Evolutionary conservation across 2,797 vertebrate species (phyloP), one percentile per base, ranked within the genome.

Genomic region (Vultur gryphus): DNA sequence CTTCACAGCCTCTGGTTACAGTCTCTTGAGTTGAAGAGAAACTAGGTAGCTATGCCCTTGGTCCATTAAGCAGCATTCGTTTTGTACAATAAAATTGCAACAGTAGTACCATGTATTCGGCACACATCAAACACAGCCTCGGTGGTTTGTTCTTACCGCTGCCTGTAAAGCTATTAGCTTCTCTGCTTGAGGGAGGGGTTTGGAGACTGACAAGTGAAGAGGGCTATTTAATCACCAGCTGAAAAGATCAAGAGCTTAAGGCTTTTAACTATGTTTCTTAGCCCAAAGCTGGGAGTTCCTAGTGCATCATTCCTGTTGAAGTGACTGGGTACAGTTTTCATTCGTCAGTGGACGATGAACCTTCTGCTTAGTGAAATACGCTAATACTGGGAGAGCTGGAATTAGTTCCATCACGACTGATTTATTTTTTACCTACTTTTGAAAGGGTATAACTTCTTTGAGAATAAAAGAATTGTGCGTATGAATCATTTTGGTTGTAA

Each of bases 1-100:
- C 83, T 91, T 96, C 82, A 80, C 90, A 92, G 90, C 84, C 67
- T 89, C 84, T 90, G 73, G 64, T 95, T 93, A 78, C 76, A 79
- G 58, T 28, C 72, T 65, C 62, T 51, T 25, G 69, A 79, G 77
- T 10, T 85, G 79, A 71, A 65, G 84, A 82, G 67, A 61, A 89
- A 4, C 73, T 33, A 31, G 51, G 83, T 5, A 71, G 73, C 91
- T 65, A 2, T 75, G 57, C 49, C 43, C 23, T 67, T 78, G 84
- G 65, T 92, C 87, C 65, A 46, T 91, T 96, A 85, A 67, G 49
- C 79, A 84, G 75, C 51, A 23, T 73, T 75, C 25, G 12, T 86
- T 84, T 96, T 71, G 51, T 73, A 25, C 72, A 49, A 3, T 83
- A 11, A 44, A 49, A 61, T 33, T 28, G 44, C 84, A 90, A 10